Percentiles rank a stretch among this genome's conserved stretches.
Conservation (phyloP, 2,113 vertebrate species). For the Todiramphus chloris region DNA sequence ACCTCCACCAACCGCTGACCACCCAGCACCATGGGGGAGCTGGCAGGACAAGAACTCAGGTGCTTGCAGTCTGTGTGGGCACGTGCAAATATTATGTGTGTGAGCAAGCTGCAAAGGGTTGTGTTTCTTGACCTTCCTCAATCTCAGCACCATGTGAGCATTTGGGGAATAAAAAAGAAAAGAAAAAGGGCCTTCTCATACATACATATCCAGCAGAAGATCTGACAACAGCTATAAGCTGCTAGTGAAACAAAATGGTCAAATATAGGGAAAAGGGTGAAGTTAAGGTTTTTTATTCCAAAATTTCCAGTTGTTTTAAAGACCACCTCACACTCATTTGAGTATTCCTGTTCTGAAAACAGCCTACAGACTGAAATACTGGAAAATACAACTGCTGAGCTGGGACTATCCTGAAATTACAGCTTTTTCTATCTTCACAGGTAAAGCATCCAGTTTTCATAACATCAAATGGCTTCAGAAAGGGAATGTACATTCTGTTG, state of each 20-base stretch:
- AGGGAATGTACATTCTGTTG: not conserved
- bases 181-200: not conserved
- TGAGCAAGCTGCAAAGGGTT: not conserved
- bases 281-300: not conserved
- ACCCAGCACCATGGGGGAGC: fast-evolving
- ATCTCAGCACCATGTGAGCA: fast-evolving
- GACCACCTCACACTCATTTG: not conserved
- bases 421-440: not conserved
- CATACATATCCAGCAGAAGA: not conserved
- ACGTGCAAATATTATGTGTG: fast-evolving
- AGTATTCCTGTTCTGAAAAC: not conserved
- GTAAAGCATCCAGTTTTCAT: conserved; percentile 1
- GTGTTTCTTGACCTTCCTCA: not conserved
- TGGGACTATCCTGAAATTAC: not conserved
- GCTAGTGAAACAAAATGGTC: not conserved
- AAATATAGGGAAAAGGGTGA: not conserved
- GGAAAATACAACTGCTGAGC: not conserved
- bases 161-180: not conserved
- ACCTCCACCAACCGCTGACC: not conserved
- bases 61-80: not conserved
- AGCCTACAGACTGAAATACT: not conserved
- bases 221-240: not conserved
- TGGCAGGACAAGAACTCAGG: not conserved
- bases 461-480: not conserved
- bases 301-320: not conserved